Base-by-base conservation (phyloP, 2,113 vertebrate genomes). In the Thalassarche chlororhynchos region DNA sequence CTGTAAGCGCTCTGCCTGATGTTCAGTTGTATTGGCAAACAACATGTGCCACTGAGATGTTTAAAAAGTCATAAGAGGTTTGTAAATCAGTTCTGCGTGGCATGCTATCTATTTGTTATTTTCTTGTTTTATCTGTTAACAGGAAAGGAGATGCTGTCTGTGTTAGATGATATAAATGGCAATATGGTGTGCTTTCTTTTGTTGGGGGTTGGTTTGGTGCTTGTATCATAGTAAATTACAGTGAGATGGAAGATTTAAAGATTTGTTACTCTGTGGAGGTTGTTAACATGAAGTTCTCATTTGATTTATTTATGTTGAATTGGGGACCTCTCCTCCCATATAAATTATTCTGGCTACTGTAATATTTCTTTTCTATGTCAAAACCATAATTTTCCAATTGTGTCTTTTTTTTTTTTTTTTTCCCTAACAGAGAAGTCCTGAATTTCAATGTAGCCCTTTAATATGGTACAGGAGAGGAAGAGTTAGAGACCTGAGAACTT, bases 31-130 rank as follows among this genome's bases (percentile, higher is more conserved):
- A 78, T 40, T 94, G 76, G 83, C 87, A 96, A 92, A 83, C 46
- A 91, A n/a, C 57, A 44, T 34, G 75, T 77, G 58, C 80, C 84
- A 76, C 55, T 94, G 91, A 89, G 93, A 84, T 93, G 66, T 80
- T 89, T 87, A 79, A 85, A 89, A 92, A 91, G 52, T 94, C 94
- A 12, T 84, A 54, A 87, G 95, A 89, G 89, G 58, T 91, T 96
- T 97, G 93, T 89, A 95, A 91, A 91, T 93, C 69, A 76, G 91
- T 72, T 95, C 65, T 84, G 64, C 3, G 3, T 2, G 1, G 40
- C 49, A 64, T 72, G 66, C 44, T 91, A 92, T 69, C 86, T 89
- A 58, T 82, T 92, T 92, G 52, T 97, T 95, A 82, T 91, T 91
- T 95, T 87, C 80, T 69, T 92, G 65, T 82, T 95, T 94, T 72